A percentile compares a stretch with the other conserved stretches of the same genome.
phyloP scores from a whole-genome alignment of 2,797 vertebrate species.

The Cuculus canorus region DNA sequence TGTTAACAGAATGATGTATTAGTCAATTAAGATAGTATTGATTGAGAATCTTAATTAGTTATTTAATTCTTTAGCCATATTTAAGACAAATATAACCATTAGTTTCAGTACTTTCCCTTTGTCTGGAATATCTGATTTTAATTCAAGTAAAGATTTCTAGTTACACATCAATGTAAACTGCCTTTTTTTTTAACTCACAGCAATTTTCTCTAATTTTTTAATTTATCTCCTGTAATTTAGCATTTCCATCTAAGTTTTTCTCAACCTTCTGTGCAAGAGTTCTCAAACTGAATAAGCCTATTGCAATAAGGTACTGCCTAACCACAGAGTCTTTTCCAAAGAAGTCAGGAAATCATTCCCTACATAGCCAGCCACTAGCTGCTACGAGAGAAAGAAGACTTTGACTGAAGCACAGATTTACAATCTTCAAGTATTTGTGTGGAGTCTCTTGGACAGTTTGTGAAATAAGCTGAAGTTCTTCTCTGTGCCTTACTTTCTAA shows the following conservation, averaged over 20 bases:
- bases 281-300: neutral
- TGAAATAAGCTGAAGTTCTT: neutral
- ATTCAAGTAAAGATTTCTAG: neutral
- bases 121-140: neutral
- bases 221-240: neutral
- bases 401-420: neutral
- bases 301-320: neutral
- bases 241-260: neutral
- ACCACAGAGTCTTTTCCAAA: neutral
- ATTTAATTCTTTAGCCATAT: slow-evolving; percentile 54
- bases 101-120: neutral
- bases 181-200: neutral
- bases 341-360: neutral
- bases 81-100: slow-evolving; percentile 34
- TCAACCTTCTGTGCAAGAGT: neutral
- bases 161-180: neutral
- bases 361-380: neutral
- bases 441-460: neutral
- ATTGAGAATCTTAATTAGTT: slow-evolving; percentile 72
- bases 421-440: neutral
- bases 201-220: neutral
- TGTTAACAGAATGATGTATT: slow-evolving; percentile 68
- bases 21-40: slow-evolving; percentile 65
- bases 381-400: neutral
- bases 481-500: neutral